Percentiles rank a stretch among this genome's conserved stretches.
Conservation (phyloP, 1,140 invertebrate genomes). For the Papilio polyxenes region DNA sequence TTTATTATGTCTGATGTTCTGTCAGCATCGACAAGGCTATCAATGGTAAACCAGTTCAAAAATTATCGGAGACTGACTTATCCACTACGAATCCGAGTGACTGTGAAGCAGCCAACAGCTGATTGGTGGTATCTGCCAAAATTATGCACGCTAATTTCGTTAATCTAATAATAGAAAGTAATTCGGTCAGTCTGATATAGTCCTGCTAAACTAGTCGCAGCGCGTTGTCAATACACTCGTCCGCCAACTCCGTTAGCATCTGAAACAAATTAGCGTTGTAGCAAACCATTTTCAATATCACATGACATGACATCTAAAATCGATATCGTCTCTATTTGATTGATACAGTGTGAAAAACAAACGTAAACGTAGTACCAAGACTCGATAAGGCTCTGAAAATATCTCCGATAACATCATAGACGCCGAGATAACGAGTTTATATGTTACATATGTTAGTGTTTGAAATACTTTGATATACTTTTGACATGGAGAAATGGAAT, state of each 20-base stretch:
- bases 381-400: slow-evolving; percentile 39
- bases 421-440: slow-evolving; percentile 34
- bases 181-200: slow-evolving; percentile 38
- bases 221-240: not conserved
- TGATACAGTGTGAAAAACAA: slow-evolving; percentile 38
- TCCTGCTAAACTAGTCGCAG: slow-evolving; percentile 2
- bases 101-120: slow-evolving; percentile 34
- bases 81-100: not conserved
- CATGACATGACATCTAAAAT: not conserved
- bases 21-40: not conserved
- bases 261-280: not conserved
- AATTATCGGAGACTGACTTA: not conserved
- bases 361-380: slow-evolving; percentile 12
- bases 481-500: not conserved
- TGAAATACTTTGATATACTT: slow-evolving; percentile 16
- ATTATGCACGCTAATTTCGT: slow-evolving; percentile 35
- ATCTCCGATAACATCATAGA: slow-evolving; percentile 40
- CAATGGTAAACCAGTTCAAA: slow-evolving; percentile 23
- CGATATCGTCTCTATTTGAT: slow-evolving; percentile 16
- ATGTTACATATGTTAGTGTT: slow-evolving; percentile 17
- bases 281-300: not conserved
- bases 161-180: slow-evolving; percentile 34
- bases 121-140: slow-evolving; percentile 38
- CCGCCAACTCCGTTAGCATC: not conserved
- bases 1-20: slow-evolving; percentile 22